phyloP scores from a whole-genome alignment of 2,113 vertebrate genomes.

The Zonotrichia leucophrys region DNA sequence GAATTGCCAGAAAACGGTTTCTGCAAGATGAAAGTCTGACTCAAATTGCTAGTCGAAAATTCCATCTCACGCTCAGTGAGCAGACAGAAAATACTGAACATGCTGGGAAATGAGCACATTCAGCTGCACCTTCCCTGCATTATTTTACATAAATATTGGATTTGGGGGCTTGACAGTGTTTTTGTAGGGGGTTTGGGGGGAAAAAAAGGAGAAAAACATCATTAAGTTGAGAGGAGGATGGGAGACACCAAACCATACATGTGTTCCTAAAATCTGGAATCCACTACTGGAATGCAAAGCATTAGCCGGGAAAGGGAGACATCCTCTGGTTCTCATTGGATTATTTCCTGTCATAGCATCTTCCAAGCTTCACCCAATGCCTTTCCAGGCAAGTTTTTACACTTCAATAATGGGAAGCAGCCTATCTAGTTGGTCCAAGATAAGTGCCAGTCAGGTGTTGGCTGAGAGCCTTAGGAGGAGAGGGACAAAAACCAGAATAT shows the following conservation, averaged over 20 bases:
- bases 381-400: background rate
- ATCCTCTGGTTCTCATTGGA: background rate
- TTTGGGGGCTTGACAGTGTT: background rate
- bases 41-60: conserved; percentile 47
- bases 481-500: background rate
- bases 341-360: background rate
- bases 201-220: background rate
- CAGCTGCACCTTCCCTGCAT: background rate
- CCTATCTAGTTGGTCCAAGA: background rate
- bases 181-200: background rate
- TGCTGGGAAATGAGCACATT: conserved; percentile 9
- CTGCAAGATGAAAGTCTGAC: conserved; percentile 15
- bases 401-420: background rate
- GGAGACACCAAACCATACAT: background rate
- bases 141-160: conserved; percentile 42
- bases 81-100: background rate
- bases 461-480: background rate
- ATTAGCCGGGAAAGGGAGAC: background rate
- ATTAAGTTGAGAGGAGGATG: background rate
- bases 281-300: background rate
- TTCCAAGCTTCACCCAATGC: background rate
- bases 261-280: background rate
- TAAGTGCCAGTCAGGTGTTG: background rate
- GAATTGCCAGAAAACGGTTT: conserved; percentile 5
- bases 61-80: conserved; percentile 24